phyloP scores from a whole-genome alignment of 2,113 vertebrate genomes.

The Chaetops frenatus region DNA sequence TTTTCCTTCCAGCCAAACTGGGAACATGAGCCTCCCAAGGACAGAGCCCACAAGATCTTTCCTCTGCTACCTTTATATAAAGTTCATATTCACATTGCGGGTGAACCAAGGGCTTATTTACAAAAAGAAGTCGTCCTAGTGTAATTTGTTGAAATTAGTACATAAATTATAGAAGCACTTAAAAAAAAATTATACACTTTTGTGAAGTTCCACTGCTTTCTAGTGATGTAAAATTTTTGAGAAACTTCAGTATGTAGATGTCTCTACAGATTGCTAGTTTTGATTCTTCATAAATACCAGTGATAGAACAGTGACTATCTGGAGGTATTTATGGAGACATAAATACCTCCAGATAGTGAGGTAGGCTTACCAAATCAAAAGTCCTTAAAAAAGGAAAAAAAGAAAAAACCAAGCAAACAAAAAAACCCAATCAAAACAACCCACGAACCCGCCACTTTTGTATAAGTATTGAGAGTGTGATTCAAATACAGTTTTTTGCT shows the following conservation, averaged over 20 bases:
- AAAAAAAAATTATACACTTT: not conserved
- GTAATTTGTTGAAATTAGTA: not conserved
- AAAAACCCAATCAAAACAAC: not conserved
- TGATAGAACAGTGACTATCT: not conserved
- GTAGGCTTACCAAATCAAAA: not conserved
- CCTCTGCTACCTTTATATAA: fast-evolving
- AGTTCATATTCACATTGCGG: not conserved
- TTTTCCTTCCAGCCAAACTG: not conserved
- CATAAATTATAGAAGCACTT: not conserved
- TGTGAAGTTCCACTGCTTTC: not conserved
- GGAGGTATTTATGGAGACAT: too few relatives aligned
- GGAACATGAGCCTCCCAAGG: not conserved
- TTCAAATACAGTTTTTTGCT: not conserved
- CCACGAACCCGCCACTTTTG: not conserved
- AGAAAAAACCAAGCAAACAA: not conserved
- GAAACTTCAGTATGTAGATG: not conserved
- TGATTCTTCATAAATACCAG: not conserved
- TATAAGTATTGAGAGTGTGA: fast-evolving
- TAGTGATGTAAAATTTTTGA: not conserved
- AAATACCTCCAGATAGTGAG: not conserved
- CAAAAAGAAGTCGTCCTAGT: not conserved
- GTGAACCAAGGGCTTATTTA: not conserved
- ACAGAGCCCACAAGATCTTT: not conserved
- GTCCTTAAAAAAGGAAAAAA: not conserved
- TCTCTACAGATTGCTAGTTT: not conserved